These are phyloP conservation scores for Drosophila nigromelanica DNA, from an alignment of 1,140 invertebrate genomes.

Conservation along the genomic window DNA sequence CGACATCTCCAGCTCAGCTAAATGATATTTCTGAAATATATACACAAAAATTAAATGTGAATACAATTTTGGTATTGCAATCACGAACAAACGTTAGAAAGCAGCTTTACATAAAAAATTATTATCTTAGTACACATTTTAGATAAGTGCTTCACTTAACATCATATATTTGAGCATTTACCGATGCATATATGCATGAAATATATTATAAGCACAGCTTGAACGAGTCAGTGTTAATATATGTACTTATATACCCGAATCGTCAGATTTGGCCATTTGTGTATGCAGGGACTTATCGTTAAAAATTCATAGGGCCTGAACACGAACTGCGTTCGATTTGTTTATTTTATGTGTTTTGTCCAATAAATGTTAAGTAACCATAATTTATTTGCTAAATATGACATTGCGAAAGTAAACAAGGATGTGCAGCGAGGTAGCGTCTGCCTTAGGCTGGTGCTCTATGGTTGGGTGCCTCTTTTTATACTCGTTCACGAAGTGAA, in stretches of 20 bases:
- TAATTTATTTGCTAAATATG: conserved; percentile 44
- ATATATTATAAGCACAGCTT: conserved; percentile 9
- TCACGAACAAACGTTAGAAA: not conserved
- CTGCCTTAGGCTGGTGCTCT: not conserved
- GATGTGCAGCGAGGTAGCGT: not conserved
- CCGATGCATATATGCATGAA: not conserved
- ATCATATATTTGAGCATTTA: not conserved
- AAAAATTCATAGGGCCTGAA: conserved; percentile 29
- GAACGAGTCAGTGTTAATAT: not conserved
- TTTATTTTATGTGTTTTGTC: conserved; percentile 42
- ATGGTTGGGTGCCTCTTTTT: conserved; percentile 23
- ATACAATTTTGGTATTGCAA: not conserved
- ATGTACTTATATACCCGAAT: not conserved
- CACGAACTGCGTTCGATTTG: conserved; percentile 37
- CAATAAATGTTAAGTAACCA: conserved; percentile 41
- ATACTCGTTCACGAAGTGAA: too few relatives aligned
- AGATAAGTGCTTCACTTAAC: not conserved
- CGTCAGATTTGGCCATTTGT: conserved; percentile 6
- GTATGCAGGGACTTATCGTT: conserved; percentile 31
- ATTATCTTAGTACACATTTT: not conserved
- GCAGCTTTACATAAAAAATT: not conserved
- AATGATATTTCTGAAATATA: too few relatives aligned
- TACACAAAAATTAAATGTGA: not conserved
- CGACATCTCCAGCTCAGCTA: too few relatives aligned
- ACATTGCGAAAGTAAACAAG: conserved; percentile 7